A percentile compares a stretch with the other conserved stretches of the same genome.
Evolutionary conservation across 37 sponge, comb jelly and placozoan genomes (phyloP).

Genomic region (Axinella damicornis): DNA sequence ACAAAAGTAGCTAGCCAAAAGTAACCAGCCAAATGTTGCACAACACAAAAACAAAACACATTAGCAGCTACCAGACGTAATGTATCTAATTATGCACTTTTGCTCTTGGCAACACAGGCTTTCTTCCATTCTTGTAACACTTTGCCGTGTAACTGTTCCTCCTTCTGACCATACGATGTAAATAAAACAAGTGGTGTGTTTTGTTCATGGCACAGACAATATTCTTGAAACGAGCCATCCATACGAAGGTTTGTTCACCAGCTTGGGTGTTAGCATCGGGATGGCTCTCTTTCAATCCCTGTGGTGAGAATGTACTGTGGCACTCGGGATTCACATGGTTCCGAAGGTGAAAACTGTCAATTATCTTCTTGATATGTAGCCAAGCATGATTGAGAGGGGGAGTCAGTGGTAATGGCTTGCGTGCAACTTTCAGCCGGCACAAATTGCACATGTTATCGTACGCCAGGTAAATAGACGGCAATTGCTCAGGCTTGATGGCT

Average conservation of each 20-base stretch:
- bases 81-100: too few species aligned
- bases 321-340: slow-evolving; percentile 31
- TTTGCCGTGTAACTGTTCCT: slow-evolving; percentile 47
- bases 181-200: slow-evolving; percentile 39
- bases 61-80: too few species aligned
- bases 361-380: slow-evolving; percentile 24
- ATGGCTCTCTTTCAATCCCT: too few species aligned
- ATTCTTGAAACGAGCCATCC: slow-evolving; percentile 18
- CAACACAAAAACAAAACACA: too few species aligned
- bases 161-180: slow-evolving; percentile 50
- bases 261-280: slow-evolving; percentile 58
- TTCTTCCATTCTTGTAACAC: slow-evolving; percentile 55
- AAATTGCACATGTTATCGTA: slow-evolving; percentile 56
- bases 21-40: too few species aligned
- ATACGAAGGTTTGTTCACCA: slow-evolving; percentile 58
- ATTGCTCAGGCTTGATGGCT: background rate
- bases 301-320: slow-evolving; percentile 22
- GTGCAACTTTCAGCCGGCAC: slow-evolving; percentile 16
- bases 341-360: slow-evolving; percentile 38
- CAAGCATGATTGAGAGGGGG: slow-evolving; percentile 27
- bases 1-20: too few species aligned
- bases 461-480: background rate
- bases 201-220: slow-evolving; percentile 64
- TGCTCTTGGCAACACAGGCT: slow-evolving; percentile 53
- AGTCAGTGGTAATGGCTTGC: slow-evolving; percentile 7